Percentiles rank a stretch among this genome's conserved stretches.
Evolutionary conservation across 1,140 invertebrate species (phyloP).

Genomic region (Stegodyphus mimosarum): DNA sequence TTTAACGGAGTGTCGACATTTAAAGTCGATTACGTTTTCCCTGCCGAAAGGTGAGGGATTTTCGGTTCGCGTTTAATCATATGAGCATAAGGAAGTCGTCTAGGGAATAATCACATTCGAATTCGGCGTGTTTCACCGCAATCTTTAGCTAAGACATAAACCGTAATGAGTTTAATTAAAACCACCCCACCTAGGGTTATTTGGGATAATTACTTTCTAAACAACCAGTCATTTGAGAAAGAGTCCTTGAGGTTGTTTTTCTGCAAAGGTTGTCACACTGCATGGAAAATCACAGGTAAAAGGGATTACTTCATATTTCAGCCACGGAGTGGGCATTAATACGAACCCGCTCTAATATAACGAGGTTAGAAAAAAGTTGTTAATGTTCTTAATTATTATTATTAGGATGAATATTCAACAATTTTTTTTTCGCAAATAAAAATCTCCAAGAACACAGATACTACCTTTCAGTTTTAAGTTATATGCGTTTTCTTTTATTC

Average conservation of each 20-base stretch:
- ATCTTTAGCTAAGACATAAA: slow-evolving; percentile 50
- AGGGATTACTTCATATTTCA: slow-evolving; percentile 41
- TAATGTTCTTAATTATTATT: slow-evolving; percentile 60
- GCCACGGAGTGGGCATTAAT: slow-evolving; percentile 18
- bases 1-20: slow-evolving; percentile 57
- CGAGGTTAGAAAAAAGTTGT: slow-evolving; percentile 23
- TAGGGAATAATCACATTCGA: slow-evolving; percentile 41
- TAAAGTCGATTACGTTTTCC: slow-evolving; percentile 48
- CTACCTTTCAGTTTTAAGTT: slow-evolving; percentile 23
- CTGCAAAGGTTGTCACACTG: slow-evolving; percentile 6
- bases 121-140: neutral
- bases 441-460: neutral
- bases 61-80: slow-evolving; percentile 46
- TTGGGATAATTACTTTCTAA: slow-evolving; percentile 58
- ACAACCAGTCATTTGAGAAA: slow-evolving; percentile 55
- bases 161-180: slow-evolving; percentile 58
- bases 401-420: slow-evolving; percentile 33
- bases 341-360: slow-evolving; percentile 1
- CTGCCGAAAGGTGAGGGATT: slow-evolving; percentile 29
- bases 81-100: slow-evolving; percentile 17
- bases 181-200: slow-evolving; percentile 49
- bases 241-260: slow-evolving; percentile 42
- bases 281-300: neutral
- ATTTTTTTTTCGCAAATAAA: slow-evolving; percentile 34
- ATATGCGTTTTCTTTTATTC: slow-evolving; percentile 33